phyloP scores from a whole-genome alignment of 2,888 invertebrate genomes.

The Criorhina ranunculi region DNA sequence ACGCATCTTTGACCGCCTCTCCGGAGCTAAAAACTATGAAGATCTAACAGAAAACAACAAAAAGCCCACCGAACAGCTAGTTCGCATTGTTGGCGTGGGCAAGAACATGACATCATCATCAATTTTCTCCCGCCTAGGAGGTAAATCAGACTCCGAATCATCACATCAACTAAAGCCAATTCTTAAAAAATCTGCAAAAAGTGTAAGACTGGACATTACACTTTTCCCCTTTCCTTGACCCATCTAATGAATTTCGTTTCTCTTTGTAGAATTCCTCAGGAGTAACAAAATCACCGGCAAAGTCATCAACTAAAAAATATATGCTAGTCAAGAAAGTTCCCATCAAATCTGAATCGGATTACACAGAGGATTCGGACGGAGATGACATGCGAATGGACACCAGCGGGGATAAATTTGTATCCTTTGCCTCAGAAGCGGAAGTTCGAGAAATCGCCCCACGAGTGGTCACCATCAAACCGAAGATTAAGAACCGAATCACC shows the following conservation, averaged over 20 bases:
- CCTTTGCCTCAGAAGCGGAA: slow-evolving; percentile 84
- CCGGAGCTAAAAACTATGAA: slow-evolving; percentile 63
- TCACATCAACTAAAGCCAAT: slow-evolving; percentile 80
- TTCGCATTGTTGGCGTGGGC: slow-evolving; percentile 79
- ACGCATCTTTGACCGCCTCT: slow-evolving; percentile 82
- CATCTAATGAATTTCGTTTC: not conserved
- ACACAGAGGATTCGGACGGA: slow-evolving; percentile 69
- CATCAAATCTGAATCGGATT: slow-evolving; percentile 80
- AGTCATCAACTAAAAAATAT: slow-evolving; percentile 81
- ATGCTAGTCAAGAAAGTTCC: slow-evolving; percentile 84
- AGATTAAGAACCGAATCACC: slow-evolving; percentile 68
- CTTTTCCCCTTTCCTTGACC: not conserved
- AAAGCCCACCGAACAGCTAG: slow-evolving; percentile 78
- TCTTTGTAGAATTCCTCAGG: slow-evolving; percentile 74
- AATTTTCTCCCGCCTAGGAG: slow-evolving; percentile 83
- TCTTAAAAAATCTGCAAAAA: slow-evolving; percentile 80
- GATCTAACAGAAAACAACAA: slow-evolving; percentile 68
- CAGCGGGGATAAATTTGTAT: slow-evolving; percentile 82
- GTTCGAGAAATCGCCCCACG: slow-evolving; percentile 83
- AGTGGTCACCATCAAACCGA: slow-evolving; percentile 71
- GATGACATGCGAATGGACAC: slow-evolving; percentile 77
- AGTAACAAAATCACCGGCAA: slow-evolving; percentile 78
- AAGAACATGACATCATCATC: slow-evolving; percentile 75
- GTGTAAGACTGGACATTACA: slow-evolving; percentile 61
- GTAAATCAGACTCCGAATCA: slow-evolving; percentile 77